A percentile compares a stretch with the other conserved stretches of the same genome.
phyloP scores from a whole-genome alignment of 2,113 vertebrate genomes.

The Lagopus muta region DNA sequence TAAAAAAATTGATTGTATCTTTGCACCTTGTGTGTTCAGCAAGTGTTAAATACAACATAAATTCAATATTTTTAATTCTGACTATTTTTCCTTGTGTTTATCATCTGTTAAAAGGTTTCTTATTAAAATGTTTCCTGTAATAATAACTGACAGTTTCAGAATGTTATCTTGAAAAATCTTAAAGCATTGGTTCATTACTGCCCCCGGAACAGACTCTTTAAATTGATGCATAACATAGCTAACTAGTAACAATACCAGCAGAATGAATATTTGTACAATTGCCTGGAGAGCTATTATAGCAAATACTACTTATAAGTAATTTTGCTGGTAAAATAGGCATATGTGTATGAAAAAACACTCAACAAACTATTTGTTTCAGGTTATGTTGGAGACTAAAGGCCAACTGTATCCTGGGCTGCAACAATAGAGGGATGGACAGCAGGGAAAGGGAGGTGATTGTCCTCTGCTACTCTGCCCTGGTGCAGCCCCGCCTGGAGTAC shows the following conservation, averaged over 20 bases:
- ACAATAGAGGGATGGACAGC: too few relatives aligned
- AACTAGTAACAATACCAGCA: background rate
- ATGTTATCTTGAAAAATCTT: background rate
- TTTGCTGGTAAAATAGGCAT: background rate
- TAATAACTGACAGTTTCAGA: background rate
- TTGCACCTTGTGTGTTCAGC: background rate
- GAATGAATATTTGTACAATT: background rate
- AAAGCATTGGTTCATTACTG: background rate
- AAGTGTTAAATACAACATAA: background rate
- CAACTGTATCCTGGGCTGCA: too few relatives aligned
- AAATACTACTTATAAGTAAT: background rate
- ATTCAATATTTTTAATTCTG: background rate
- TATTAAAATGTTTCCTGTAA: background rate
- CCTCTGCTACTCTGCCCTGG: too few relatives aligned
- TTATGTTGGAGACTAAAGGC: background rate
- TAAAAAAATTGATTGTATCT: background rate
- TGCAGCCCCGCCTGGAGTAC: too few relatives aligned
- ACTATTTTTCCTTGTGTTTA: background rate
- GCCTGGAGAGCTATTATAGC: background rate
- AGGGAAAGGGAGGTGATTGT: too few relatives aligned
- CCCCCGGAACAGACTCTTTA: background rate
- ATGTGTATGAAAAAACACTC: background rate
- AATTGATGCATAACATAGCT: background rate
- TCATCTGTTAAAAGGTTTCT: background rate
- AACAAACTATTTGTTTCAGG: background rate